Base-by-base conservation (phyloP, 2,113 vertebrate species). In the Ibidorhyncha struthersii region DNA sequence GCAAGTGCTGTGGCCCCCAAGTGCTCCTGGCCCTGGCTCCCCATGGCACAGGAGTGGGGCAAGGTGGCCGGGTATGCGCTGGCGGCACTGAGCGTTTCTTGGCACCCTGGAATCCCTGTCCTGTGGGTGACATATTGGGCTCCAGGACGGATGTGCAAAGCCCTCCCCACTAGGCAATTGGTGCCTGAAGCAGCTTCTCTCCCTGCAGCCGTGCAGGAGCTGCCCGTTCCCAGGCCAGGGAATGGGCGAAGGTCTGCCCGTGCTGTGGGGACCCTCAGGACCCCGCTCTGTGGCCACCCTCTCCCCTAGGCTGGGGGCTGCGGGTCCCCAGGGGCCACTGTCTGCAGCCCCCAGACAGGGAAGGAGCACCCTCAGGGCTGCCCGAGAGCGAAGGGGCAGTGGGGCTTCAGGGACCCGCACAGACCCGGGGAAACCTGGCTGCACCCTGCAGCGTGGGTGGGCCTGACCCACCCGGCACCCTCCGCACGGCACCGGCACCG, bases 11-110 rank as follows among this genome's bases (percentile, higher is more conserved):
- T 5, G 6, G 38, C 47, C 34, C 38, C 56, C 7, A 0, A 2
- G 17, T 29, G 71, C 30, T 71, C 73, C 15, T 2, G 1, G 49
- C 32, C 47, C 78, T 10, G 45, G 17, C n/a, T 77, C 22, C 26
- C 27, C 1, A 6, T 26, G 36, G 40, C 5, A 9, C 47, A 21
- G 56, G 20, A n/a, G 11, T 3, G n/a, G 45, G 38, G 16, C 4
- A 15, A 19, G 21, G n/a, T 4, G 36, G 8, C 27, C 1, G 1
- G 49, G n/a, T 25, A 5, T 1, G 2, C 1, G 1, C 13, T 16
- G 47, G 13, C 2, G 2, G 25, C 1, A 6, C 41, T 2, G 17
- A 27, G n/a, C 3, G 3, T 8, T 41, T 27, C 41, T 27, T 19
- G 14, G 45, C 4, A 2, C 34, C 50, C 36, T 4, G 2, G 9